These are phyloP conservation scores for Darwinula stevensoni DNA, from an alignment of 2,888 invertebrate species.

Conservation along the genomic window DNA sequence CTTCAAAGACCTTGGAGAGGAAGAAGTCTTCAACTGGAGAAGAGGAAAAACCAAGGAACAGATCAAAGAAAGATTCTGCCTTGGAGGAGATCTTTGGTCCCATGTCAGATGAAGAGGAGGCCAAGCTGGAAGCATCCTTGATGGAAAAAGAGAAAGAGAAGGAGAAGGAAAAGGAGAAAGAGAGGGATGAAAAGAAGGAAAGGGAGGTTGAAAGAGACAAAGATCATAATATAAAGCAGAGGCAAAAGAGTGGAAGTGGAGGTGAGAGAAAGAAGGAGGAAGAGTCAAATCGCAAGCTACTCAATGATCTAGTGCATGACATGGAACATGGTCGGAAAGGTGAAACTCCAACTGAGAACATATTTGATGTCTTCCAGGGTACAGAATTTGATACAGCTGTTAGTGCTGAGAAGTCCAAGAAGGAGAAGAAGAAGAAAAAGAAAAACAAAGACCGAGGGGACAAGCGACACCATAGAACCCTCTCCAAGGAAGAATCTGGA, in stretches of 20 bases:
- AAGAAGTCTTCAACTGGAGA: too few species aligned
- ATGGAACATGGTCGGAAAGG: too few species aligned
- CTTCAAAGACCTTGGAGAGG: too few species aligned
- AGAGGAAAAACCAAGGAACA: too few species aligned
- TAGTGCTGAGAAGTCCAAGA: conserved; percentile 53
- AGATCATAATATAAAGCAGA: conserved; percentile 34
- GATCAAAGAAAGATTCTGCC: too few species aligned
- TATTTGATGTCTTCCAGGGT: too few species aligned
- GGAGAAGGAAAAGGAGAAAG: conserved; percentile 30
- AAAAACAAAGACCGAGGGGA: conserved; percentile 25
- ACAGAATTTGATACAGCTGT: too few species aligned
- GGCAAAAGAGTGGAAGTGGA: neutral
- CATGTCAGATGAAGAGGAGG: conserved; percentile 24
- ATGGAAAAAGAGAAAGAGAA: conserved; percentile 23
- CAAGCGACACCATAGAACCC: conserved; percentile 5
- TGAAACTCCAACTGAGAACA: too few species aligned
- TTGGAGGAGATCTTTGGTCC: conserved; percentile 66
- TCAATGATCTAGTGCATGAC: too few species aligned
- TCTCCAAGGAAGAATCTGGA: conserved; percentile 6
- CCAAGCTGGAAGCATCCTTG: neutral
- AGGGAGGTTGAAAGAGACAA: conserved; percentile 17
- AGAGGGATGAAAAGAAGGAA: too few species aligned
- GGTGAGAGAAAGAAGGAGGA: conserved; percentile 18
- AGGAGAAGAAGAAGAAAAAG: conserved; percentile 32
- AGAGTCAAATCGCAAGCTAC: conserved; percentile 15